Percentiles rank a stretch among this genome's conserved stretches.
These are phyloP conservation scores for Tragelaphus strepsiceros DNA, from an alignment of 2,113 vertebrate genomes.

Conservation along the genomic window DNA sequence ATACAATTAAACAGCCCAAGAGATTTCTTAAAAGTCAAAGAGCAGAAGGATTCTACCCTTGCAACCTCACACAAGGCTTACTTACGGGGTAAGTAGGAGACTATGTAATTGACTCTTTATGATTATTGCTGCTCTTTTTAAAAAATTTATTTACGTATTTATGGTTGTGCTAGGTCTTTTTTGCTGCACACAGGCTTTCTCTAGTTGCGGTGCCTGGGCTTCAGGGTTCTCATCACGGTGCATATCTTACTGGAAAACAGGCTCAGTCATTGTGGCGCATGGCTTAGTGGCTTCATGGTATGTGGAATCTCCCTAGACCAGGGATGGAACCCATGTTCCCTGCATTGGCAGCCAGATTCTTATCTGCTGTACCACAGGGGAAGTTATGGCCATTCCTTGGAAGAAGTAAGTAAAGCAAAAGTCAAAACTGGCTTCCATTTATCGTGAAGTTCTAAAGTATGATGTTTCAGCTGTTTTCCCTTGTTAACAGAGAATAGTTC, in stretches of 20 bases:
- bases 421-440: background rate
- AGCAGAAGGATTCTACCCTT: background rate
- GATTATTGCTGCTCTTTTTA: background rate
- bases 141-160: background rate
- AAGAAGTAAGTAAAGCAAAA: background rate
- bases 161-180: background rate
- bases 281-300: background rate
- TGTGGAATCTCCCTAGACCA: background rate
- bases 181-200: background rate
- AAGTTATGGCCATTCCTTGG: background rate
- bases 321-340: background rate
- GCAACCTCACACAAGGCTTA: background rate
- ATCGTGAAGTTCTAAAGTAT: background rate
- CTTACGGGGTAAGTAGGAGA: background rate
- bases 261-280: background rate
- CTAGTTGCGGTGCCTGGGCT: rapidly evolving
- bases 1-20: background rate
- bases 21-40: background rate
- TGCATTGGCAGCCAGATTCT: background rate
- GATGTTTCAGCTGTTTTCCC: background rate
- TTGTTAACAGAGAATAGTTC: background rate
- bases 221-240: background rate
- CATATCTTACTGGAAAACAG: background rate
- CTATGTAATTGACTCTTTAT: background rate
- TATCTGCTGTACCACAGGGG: background rate